Evolutionary conservation across 2,113 vertebrate genomes (phyloP).

Genomic region (Caranx melampygus): DNA sequence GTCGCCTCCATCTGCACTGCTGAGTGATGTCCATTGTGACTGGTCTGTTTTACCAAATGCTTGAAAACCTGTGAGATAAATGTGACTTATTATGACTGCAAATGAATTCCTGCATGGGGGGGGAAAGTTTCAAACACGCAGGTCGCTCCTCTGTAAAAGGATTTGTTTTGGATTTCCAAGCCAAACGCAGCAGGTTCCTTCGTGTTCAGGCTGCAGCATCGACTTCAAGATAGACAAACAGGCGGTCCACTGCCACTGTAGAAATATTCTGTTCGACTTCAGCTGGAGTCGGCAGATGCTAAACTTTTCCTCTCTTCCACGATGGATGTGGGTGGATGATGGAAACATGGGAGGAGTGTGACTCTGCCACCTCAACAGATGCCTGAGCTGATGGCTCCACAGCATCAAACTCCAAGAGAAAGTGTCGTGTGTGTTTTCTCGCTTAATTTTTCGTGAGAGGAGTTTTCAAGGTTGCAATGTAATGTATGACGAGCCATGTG

Average conservation of each 20-base stretch:
- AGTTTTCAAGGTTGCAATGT: conserved; percentile 1
- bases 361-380: conserved; percentile 50
- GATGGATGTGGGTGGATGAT: conserved; percentile 42
- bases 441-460: neutral
- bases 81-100: conserved; percentile 13
- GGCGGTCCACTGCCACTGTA: neutral
- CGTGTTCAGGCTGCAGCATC: neutral
- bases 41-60: conserved; percentile 11
- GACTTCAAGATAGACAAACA: neutral
- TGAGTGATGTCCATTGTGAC: conserved; percentile 21
- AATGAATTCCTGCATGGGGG: conserved; percentile 1
- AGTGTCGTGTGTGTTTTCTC: neutral
- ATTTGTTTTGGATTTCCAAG: neutral
- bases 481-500: too few relatives aligned
- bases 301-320: conserved; percentile 28
- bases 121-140: neutral
- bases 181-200: neutral
- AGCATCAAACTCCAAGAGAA: neutral
- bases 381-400: conserved; percentile 23
- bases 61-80: conserved; percentile 20
- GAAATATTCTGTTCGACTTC: neutral
- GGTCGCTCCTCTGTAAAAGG: neutral
- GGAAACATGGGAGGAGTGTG: conserved; percentile 48
- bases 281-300: conserved; percentile 31
- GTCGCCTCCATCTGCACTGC: conserved; percentile 54